Percentiles rank a stretch among this genome's conserved stretches.
Evolutionary conservation across 2,113 vertebrate species (phyloP).

Genomic region (Leptosomus discolor): DNA sequence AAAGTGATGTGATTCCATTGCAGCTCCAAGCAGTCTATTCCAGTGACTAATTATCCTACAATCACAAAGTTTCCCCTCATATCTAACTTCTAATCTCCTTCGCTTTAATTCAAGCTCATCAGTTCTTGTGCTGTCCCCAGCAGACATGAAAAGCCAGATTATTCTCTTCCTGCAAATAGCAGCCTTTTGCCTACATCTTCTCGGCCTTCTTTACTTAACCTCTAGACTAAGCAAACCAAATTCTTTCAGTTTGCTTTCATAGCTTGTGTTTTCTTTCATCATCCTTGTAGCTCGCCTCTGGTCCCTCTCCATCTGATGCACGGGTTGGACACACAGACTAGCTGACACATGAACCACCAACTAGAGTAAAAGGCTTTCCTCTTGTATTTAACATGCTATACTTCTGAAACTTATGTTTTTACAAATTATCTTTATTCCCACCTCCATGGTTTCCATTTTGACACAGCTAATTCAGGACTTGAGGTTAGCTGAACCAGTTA

Average conservation of each 20-base stretch:
- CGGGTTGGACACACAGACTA: neutral
- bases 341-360: neutral
- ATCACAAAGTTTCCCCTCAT: neutral
- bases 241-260: neutral
- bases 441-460: neutral
- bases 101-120: neutral
- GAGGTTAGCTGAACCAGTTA: neutral
- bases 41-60: neutral
- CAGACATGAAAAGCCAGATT: neutral
- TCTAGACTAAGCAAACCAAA: neutral
- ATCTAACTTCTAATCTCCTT: neutral
- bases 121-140: neutral
- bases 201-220: neutral
- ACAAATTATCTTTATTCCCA: rapidly evolving
- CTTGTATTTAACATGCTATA: neutral
- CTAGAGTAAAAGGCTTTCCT: neutral
- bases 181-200: neutral
- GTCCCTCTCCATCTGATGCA: neutral
- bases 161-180: neutral
- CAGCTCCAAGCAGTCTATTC: neutral
- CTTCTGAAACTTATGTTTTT: neutral
- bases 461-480: neutral
- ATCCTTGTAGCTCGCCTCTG: neutral
- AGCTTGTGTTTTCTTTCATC: neutral
- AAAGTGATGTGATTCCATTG: neutral